phyloP scores from a whole-genome alignment of 1,140 invertebrate genomes.

The Formica exsecta region DNA sequence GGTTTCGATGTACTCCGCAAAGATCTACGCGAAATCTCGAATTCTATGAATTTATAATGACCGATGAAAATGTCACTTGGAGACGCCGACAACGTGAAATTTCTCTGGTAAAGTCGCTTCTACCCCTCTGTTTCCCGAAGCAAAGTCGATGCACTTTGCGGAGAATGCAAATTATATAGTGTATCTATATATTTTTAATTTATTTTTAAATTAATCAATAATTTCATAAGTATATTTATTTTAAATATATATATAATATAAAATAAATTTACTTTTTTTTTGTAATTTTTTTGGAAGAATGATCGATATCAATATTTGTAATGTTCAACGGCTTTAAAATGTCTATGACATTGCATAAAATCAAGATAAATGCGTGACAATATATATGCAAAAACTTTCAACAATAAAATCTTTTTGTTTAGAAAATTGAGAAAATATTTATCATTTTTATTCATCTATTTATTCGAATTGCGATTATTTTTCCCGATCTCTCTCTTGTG shows the following conservation, averaged over 20 bases:
- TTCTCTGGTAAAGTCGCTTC: not conserved
- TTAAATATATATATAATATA: not conserved
- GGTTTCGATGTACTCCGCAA: not conserved
- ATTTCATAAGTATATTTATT: not conserved
- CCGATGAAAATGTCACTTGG: conserved; percentile 12
- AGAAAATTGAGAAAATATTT: too few relatives aligned
- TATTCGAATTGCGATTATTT: too few relatives aligned
- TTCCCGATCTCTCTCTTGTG: not conserved
- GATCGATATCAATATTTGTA: too few relatives aligned
- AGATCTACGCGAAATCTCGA: conserved; percentile 35
- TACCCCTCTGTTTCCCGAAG: not conserved
- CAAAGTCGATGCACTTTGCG: not conserved
- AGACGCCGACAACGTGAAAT: conserved; percentile 22
- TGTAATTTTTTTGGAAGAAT: too few relatives aligned
- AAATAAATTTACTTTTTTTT: too few relatives aligned
- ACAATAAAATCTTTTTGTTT: too few relatives aligned
- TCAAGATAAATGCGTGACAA: too few relatives aligned
- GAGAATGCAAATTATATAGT: not conserved
- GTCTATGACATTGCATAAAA: too few relatives aligned
- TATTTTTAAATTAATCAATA: not conserved
- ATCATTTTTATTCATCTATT: too few relatives aligned
- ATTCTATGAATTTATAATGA: conserved; percentile 61
- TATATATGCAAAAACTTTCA: too few relatives aligned
- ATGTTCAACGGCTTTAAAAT: too few relatives aligned
- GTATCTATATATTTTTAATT: conserved; percentile 34